phyloP scores from a whole-genome alignment of 2,888 invertebrate genomes.

The Pollenia griseotomentosa region DNA sequence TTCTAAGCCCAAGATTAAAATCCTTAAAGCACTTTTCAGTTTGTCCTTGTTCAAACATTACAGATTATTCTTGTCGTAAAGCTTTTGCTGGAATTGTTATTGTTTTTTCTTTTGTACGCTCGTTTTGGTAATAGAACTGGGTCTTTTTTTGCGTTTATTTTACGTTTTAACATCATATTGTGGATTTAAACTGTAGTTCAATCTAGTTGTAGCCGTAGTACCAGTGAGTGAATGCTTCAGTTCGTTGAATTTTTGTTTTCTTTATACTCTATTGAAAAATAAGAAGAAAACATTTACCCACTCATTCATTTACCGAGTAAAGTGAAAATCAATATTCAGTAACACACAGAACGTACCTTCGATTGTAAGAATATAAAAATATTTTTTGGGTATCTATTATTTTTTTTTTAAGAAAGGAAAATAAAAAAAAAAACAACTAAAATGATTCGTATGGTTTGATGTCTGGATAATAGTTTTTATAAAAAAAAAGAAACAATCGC shows the following conservation, averaged over 20 bases:
- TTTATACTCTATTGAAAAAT: not conserved
- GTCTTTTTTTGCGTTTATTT: slow-evolving; percentile 4
- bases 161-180: slow-evolving; percentile 21
- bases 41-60: not conserved
- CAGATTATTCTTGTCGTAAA: slow-evolving; percentile 4
- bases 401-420: not conserved
- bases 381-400: not conserved
- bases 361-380: not conserved
- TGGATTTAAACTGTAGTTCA: slow-evolving; percentile 3
- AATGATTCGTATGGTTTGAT: not conserved
- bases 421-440: not conserved
- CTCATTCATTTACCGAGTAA: slow-evolving; percentile 1
- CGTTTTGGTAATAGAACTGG: slow-evolving; percentile 42
- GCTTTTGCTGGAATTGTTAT: slow-evolving; percentile 14
- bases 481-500: not conserved
- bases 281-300: not conserved
- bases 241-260: not conserved
- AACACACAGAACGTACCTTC: slow-evolving; percentile 4
- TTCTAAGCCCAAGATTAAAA: not conserved
- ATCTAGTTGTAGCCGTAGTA: not conserved
- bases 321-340: slow-evolving; percentile 51
- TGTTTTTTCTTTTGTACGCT: slow-evolving; percentile 38
- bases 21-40: slow-evolving; percentile 8
- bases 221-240: slow-evolving; percentile 11
- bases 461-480: slow-evolving; percentile 5